Base-by-base conservation (phyloP, 2,113 vertebrate genomes). In the Poeciliopsis prolifica region DNA sequence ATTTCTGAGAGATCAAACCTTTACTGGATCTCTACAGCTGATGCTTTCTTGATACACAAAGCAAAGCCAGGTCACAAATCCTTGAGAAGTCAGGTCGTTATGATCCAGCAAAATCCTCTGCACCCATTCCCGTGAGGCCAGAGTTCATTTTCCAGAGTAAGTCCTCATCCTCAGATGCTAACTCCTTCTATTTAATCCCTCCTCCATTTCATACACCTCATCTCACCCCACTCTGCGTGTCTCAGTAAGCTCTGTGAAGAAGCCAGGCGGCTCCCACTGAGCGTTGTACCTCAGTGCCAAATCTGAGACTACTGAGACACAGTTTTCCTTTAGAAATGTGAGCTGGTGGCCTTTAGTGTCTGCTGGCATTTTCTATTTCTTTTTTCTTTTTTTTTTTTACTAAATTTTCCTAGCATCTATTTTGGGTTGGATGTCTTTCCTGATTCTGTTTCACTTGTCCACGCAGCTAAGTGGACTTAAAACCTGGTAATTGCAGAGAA, bases 111-210 rank as follows among this genome's bases (percentile, higher is more conserved):
- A 73, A 58, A 87, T 85, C 78, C 78, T 65, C 68, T 61, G 60
- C 75, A 60, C 66, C 58, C 78, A 74, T 83, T 80, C 77, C 72
- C 61, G 72, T 29, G 48, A 68, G 72, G 70, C 61, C 75, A 63
- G 84, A 73, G 70, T 84, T 86, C 80, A 84, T 86, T 85, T 86
- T 78, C 71, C 71, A 65, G 54, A 82, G 78, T 74, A 74, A 82
- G 65, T 79, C 70, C 81, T 84, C 77, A 74, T 33, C 33, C 70
- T 75, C 75, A 79, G 74, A 72, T 11, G 60, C 40, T 37, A 61
- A 72, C 76, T 66, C 78, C 63, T 33, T 74, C 65, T 35, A 80
- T 71, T 54, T 86, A 88, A 89, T 85, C 84, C 80, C 51, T 58
- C 61, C 75, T 35, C 69, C 63, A 62, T 72, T 80, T 86, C 54